These are phyloP conservation scores for Tiphia femorata DNA, from an alignment of 2,888 invertebrate genomes.

Conservation along the genomic window DNA sequence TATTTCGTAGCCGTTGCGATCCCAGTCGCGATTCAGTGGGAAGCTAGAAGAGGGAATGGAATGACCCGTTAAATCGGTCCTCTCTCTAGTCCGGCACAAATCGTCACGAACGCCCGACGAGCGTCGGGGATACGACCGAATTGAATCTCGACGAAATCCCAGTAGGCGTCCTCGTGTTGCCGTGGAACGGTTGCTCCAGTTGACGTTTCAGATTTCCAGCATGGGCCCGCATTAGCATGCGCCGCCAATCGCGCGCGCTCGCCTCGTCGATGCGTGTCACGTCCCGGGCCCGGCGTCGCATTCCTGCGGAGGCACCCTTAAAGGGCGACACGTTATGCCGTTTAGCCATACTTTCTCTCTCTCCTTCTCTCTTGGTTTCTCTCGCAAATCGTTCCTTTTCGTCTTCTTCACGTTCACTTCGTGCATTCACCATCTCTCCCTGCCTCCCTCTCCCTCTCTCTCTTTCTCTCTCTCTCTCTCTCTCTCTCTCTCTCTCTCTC, in stretches of 20 bases:
- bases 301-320: constrained; percentile 52
- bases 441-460: too few species aligned
- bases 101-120: constrained; percentile 48
- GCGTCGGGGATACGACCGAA: constrained; percentile 43
- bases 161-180: constrained; percentile 42
- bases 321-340: constrained; percentile 55
- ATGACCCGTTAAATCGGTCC: not conserved
- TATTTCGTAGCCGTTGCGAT: too few species aligned
- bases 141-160: constrained; percentile 62
- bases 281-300: constrained; percentile 48
- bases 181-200: constrained; percentile 48
- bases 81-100: constrained; percentile 34
- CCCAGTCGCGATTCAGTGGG: not conserved
- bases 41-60: too few species aligned
- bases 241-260: constrained; percentile 44
- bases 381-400: too few species aligned
- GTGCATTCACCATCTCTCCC: too few species aligned
- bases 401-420: too few species aligned
- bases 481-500: not conserved
- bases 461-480: not conserved
- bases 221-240: constrained; percentile 59
- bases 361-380: too few species aligned
- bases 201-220: constrained; percentile 61
- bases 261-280: constrained; percentile 62
- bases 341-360: constrained; percentile 45